phyloP scores from a whole-genome alignment of 2,113 vertebrate species.

The Rhombomys opimus region DNA sequence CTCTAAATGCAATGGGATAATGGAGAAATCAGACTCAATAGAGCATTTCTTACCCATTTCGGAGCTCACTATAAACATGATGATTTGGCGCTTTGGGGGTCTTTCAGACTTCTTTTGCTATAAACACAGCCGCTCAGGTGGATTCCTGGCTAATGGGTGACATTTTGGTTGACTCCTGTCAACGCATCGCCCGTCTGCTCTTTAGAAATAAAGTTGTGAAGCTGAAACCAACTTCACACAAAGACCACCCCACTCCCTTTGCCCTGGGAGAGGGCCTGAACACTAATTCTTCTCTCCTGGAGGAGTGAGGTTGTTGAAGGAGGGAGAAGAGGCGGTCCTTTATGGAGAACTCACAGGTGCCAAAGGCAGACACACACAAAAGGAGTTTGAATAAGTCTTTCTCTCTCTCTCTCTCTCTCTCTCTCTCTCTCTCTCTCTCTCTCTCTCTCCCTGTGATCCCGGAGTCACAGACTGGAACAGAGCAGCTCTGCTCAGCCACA shows the following conservation, averaged over 20 bases:
- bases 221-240: neutral
- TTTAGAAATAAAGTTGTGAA: conserved; percentile 75
- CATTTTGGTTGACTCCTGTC: conserved; percentile 74
- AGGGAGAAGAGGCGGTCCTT: neutral
- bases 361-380: neutral
- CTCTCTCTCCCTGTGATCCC: neutral
- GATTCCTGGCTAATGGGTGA: conserved; percentile 62
- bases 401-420: neutral
- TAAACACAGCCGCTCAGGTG: conserved; percentile 73
- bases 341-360: neutral
- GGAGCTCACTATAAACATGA: conserved; percentile 56
- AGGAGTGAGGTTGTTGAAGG: neutral
- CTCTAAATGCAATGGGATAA: conserved; percentile 58
- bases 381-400: neutral
- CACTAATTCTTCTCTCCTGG: neutral
- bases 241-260: neutral
- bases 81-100: conserved; percentile 64
- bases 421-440: too few species aligned
- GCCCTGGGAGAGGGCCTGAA: neutral
- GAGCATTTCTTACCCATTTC: conserved; percentile 66
- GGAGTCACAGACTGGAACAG: neutral
- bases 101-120: conserved; percentile 70
- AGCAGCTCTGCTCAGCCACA: neutral
- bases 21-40: conserved; percentile 80
- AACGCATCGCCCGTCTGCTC: conserved; percentile 73